These are phyloP conservation scores for Nasonia vitripennis DNA, from an alignment of 1,140 invertebrate species.

Conservation along the genomic window DNA sequence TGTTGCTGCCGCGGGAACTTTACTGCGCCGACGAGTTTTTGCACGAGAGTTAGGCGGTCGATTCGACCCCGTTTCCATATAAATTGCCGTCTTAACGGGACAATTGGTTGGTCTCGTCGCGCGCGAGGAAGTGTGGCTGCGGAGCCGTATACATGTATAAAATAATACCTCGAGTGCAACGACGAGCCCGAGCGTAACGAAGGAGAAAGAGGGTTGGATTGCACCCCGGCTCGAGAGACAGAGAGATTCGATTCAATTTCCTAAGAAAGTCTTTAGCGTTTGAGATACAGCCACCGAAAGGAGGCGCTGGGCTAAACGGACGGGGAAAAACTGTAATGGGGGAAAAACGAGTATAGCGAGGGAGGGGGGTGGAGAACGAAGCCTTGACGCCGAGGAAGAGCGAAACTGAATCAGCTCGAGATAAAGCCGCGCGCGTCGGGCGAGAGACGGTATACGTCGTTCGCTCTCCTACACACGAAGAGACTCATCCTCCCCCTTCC, in stretches of 20 bases:
- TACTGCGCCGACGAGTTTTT: constrained; percentile 52
- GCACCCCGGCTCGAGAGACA: not conserved
- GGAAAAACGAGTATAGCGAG: no score
- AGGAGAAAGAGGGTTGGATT: not conserved
- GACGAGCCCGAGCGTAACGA: constrained; percentile 43
- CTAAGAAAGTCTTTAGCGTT: constrained; percentile 69
- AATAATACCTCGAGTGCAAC: no score
- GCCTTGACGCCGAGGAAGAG: not conserved
- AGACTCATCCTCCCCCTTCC: no score
- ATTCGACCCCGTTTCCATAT: constrained; percentile 68
- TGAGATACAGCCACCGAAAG: constrained; percentile 68
- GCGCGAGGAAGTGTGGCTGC: no score
- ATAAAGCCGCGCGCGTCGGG: constrained; percentile 10
- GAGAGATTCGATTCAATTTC: constrained; percentile 69
- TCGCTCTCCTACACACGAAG: not conserved
- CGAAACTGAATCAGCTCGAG: constrained; percentile 46
- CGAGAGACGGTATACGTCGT: no score
- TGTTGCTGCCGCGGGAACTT: not conserved
- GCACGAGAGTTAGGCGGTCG: constrained; percentile 27
- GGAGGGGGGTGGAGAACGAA: not conserved
- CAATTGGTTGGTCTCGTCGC: no score
- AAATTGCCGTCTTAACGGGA: constrained; percentile 68
- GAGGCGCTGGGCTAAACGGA: constrained; percentile 54
- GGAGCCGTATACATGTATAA: no score
- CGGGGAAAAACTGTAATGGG: constrained; percentile 41